Conservation (phyloP, 2,888 invertebrate species). For the Cephus sareptanus region DNA sequence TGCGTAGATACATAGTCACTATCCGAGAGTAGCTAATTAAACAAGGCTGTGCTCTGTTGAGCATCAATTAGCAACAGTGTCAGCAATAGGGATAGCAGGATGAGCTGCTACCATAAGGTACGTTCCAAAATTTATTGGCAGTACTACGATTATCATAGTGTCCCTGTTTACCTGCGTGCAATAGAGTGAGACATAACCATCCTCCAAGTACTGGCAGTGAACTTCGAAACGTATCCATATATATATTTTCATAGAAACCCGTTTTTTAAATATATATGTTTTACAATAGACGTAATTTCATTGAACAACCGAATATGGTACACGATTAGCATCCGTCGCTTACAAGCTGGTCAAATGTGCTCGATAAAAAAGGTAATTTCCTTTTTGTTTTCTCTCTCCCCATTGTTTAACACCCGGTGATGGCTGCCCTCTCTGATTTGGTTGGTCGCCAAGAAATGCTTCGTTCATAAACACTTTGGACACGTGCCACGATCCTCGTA, state of each 20-base stretch:
- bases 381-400: background rate
- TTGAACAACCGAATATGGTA: background rate
- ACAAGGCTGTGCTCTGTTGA: background rate
- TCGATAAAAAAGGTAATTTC: background rate
- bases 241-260: background rate
- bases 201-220: too few relatives aligned
- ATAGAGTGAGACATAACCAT: too few relatives aligned
- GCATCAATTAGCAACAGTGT: background rate
- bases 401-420: background rate
- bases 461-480: slow-evolving; percentile 13
- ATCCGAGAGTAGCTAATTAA: background rate
- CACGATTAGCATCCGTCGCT: background rate
- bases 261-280: background rate
- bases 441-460: slow-evolving; percentile 17
- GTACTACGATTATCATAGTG: too few relatives aligned
- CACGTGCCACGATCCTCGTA: slow-evolving; percentile 21
- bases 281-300: background rate
- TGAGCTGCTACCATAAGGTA: background rate
- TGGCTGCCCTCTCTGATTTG: slow-evolving; percentile 2
- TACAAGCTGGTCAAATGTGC: background rate
- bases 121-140: too few relatives aligned
- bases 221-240: background rate
- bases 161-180: too few relatives aligned
- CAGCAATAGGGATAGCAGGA: background rate
- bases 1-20: background rate